Percentiles rank a stretch among this genome's conserved stretches.
Evolutionary conservation across 2,797 vertebrate genomes (phyloP).

Genomic region (Ispidina picta): DNA sequence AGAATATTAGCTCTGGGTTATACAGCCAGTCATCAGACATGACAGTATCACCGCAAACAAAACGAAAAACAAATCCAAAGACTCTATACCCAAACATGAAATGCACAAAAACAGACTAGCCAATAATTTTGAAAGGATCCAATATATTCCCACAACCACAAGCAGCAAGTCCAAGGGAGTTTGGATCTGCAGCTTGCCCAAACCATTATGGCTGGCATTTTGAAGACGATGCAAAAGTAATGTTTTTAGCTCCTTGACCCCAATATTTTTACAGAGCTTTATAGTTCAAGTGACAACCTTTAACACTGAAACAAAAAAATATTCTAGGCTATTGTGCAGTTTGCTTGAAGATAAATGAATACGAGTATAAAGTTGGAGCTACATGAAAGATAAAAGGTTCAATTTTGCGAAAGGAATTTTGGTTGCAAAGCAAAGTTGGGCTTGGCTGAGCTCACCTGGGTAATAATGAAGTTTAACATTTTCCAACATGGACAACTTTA

Average conservation of each 20-base stretch:
- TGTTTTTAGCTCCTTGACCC: conserved; percentile 38
- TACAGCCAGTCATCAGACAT: not conserved
- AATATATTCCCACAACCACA: conserved; percentile 53
- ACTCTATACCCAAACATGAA: conserved; percentile 17
- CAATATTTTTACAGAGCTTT: conserved; percentile 34
- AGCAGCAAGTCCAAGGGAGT: conserved; percentile 40
- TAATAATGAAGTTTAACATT: conserved; percentile 44
- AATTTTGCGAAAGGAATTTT: conserved; percentile 47
- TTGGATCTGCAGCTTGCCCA: conserved; percentile 25
- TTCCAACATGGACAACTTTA: not conserved
- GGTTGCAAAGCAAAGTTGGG: conserved; percentile 20
- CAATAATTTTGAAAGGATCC: conserved; percentile 48
- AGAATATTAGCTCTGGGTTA: not conserved
- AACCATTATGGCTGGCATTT: conserved; percentile 15
- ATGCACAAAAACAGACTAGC: conserved; percentile 29
- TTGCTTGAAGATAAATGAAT: conserved; percentile 44
- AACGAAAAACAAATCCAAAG: not conserved
- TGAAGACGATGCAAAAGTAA: conserved; percentile 12
- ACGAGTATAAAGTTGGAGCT: conserved; percentile 14
- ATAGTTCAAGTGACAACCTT: conserved; percentile 55
- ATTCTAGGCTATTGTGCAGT: not conserved
- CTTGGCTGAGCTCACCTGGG: conserved; percentile 56
- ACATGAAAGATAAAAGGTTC: conserved; percentile 44
- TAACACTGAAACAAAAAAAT: conserved; percentile 41
- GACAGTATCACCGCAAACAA: conserved; percentile 25